Percentiles rank a stretch among this genome's conserved stretches.
These are phyloP conservation scores for Chanos chanos DNA, from an alignment of 2,797 vertebrate genomes.

Conservation along the genomic window DNA sequence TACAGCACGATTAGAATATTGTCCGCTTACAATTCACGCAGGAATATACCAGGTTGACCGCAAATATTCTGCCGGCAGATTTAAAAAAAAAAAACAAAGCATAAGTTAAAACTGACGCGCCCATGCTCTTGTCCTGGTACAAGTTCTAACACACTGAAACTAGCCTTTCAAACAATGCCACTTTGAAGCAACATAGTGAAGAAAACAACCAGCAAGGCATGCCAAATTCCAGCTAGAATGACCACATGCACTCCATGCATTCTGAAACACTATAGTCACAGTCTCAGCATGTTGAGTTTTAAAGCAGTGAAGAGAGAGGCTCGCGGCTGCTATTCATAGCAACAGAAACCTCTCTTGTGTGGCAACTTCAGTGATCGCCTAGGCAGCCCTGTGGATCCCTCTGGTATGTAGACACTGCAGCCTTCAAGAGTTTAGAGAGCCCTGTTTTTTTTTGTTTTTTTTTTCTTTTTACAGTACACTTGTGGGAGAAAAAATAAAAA, in stretches of 20 bases:
- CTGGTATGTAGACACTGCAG: constrained; percentile 66
- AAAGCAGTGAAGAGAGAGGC: constrained; percentile 26
- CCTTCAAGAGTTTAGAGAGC: constrained; percentile 42
- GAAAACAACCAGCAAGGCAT: constrained; percentile 8
- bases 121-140: constrained; percentile 47
- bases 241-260: constrained; percentile 57
- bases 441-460: constrained; percentile 20
- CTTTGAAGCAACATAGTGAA: neutral
- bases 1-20: no score
- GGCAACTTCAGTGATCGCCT: constrained; percentile 60
- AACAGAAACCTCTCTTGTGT: constrained; percentile 63
- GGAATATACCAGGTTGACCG: no score
- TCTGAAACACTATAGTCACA: constrained; percentile 57
- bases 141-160: constrained; percentile 38
- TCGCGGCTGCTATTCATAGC: constrained; percentile 65
- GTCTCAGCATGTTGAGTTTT: neutral
- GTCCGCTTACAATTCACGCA: no score
- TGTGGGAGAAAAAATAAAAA: constrained; percentile 33
- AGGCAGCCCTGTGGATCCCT: constrained; percentile 65
- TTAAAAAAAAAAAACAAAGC: no score
- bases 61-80: no score
- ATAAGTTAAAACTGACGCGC: neutral
- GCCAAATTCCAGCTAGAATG: constrained; percentile 60
- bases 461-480: constrained; percentile 22
- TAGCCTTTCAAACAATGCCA: constrained; percentile 22